Evolutionary conservation across 2,888 invertebrate genomes (phyloP), one percentile per base, ranked within the genome.

Genomic region (Lithophane ornitopus): DNA sequence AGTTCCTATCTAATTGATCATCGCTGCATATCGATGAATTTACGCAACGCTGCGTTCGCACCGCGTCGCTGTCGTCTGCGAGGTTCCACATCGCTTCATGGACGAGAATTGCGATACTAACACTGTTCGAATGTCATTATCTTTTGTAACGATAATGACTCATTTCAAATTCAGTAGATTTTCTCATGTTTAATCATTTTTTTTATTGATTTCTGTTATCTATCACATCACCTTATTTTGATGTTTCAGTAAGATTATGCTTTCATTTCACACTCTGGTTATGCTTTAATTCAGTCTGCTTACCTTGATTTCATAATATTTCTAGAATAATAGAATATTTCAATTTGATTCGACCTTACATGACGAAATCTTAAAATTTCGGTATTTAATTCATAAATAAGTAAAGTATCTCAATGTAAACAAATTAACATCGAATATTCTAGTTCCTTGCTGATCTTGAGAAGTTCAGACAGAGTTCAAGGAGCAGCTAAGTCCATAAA

Each of bases 1-100:
- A 85, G 90, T 89, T 86, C 86, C 86, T 89, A 89, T 90, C 91
- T 91, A 91, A 87, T 91, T 91, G 93, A 90, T 92, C 91, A 91
- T 92, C 90, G 90, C 92, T 90, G 93, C 92, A 93, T 93, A 92
- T 93, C 93, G 92, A 93, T 93, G 91, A 89, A 88, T 91, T 94
- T 94, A 90, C 91, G 93, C 90, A 94, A 93, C 87, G 81, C 70
- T 86, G 86, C 87, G 88, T 83, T 81, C 80, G 49, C 76, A 75
- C 52, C 75, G 83, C 82, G 86, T 73, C 77, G 80, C 74, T 79
- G 80, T 84, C 78, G 87, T 79, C 80, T 80, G 70, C 81, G 80
- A 82, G 74, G 82, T 78, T 82, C 75, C 67, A 74, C 80, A 81
- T 87, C 84, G 88, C 73, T 85, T 79, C 85, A 76, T 87, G 75